Percentiles rank a stretch among this genome's conserved stretches.
Evolutionary conservation across 2,797 vertebrate species (phyloP).

Genomic region (Carapus acus): DNA sequence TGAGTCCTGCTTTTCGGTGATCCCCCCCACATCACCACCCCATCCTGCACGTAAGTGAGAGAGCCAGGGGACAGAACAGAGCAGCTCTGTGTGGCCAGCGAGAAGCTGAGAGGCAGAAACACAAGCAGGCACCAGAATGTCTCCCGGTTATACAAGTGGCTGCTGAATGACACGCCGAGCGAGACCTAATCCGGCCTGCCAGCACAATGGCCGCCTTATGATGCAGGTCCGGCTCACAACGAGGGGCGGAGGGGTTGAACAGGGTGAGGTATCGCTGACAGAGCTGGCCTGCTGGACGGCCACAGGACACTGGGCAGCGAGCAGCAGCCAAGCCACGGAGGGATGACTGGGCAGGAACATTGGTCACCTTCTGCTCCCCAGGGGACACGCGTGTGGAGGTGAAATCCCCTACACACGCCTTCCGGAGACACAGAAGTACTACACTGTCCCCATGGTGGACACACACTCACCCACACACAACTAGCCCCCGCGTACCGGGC

Average conservation of each 20-base stretch:
- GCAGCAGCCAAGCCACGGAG: conserved; percentile 35
- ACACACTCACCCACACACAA: conserved; percentile 27
- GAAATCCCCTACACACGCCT: conserved; percentile 30
- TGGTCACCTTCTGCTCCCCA: conserved; percentile 50
- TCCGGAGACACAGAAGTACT: conserved; percentile 15
- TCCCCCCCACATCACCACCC: conserved; percentile 38
- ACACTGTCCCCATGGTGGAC: conserved; percentile 21
- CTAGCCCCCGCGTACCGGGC: conserved; percentile 26
- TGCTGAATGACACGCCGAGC: conserved; percentile 68
- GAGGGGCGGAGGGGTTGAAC: too few relatives aligned
- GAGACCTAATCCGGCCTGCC: conserved; percentile 70
- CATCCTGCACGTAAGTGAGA: conserved; percentile 52
- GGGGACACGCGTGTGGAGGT: conserved; percentile 32
- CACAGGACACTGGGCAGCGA: conserved; percentile 57
- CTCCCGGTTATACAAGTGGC: conserved; percentile 71
- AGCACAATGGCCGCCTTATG: conserved; percentile 75
- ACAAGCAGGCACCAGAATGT: conserved; percentile 71
- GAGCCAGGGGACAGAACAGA: conserved; percentile 57
- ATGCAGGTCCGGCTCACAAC: conserved; percentile 66
- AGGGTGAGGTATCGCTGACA: conserved; percentile 65
- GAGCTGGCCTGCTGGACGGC: conserved; percentile 62
- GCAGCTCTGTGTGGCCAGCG: conserved; percentile 63
- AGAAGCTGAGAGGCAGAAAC: conserved; percentile 59
- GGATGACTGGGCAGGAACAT: conserved; percentile 38
- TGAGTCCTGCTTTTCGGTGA: conserved; percentile 10